phyloP scores from a whole-genome alignment of 2,113 vertebrate genomes.

The Ceyx cyanopectus region DNA sequence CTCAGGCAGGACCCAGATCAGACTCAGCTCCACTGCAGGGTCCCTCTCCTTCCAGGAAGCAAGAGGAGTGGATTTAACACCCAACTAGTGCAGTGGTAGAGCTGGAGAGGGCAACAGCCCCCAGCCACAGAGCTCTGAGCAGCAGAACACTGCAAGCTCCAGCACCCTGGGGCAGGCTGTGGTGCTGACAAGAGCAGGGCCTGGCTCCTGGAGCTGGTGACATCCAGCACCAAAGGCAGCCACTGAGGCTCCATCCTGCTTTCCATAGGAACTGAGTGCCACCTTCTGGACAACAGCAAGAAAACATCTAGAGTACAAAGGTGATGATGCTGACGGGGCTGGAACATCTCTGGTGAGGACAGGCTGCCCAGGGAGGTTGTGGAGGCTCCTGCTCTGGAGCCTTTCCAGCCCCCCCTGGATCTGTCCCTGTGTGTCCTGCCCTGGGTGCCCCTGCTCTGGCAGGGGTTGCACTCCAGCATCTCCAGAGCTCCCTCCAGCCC shows the following conservation, averaged over 20 bases:
- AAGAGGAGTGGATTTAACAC: not conserved
- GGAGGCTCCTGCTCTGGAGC: no score
- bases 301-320: not conserved
- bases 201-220: not conserved
- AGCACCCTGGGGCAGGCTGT: rapidly evolving
- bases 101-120: rapidly evolving
- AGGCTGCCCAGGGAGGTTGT: no score
- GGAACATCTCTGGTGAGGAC: no score
- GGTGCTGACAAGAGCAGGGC: not conserved
- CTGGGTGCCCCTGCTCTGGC: no score
- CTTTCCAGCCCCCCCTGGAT: no score
- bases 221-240: rapidly evolving
- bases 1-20: not conserved
- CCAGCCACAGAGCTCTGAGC: not conserved
- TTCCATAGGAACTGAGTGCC: not conserved
- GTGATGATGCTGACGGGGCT: no score
- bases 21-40: not conserved
- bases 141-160: not conserved
- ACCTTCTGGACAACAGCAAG: slow-evolving; percentile 18
- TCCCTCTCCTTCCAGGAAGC: not conserved
- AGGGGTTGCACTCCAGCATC: no score
- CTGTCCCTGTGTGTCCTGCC: no score
- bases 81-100: not conserved
- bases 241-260: rapidly evolving
- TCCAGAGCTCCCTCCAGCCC: no score